Base-by-base conservation (phyloP, 2,888 invertebrate genomes). In the Eupithecia insigniata region DNA sequence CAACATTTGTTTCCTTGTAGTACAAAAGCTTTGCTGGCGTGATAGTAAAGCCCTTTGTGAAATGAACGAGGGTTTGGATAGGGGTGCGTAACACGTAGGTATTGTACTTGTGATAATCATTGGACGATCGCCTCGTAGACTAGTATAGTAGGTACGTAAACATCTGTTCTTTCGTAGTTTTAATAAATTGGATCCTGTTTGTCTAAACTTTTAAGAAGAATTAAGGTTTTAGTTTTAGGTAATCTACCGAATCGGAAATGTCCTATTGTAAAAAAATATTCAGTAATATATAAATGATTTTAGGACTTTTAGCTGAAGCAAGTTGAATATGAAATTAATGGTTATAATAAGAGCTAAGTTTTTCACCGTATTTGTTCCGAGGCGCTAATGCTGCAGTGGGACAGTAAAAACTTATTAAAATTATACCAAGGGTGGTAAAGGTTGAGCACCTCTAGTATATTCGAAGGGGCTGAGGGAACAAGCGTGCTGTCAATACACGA, bases 401-500 rank as follows among this genome's bases (percentile, higher is more conserved):
- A 1, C 10, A 22, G 22, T 22, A 51, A 22, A n/a, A 51, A 2
- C 22, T 51, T 3, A 0, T 51, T 10, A 51, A 14, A 18, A 67
- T n/a, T n/a, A n/a, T 68, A 51, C 22, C 32, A 26, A 67, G 64
- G 64, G 67, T 51, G 60, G 65, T 64, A 66, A 76, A 76, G 79
- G 80, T 84, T 84, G 79, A 79, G 76, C 64, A 80, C 71, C 83
- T 70, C 76, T 80, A 78, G 28, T 30, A 70, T 66, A 71, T 74
- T 74, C 75, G 66, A 69, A 79, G 81, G 80, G 80, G 80, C 75
- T 74, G 75, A 74, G 74, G 81, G 82, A 79, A 79, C 81, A 77
- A 72, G 77, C 75, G 70, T 70, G 78, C 72, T 79, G 82, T 81
- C 83, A 79, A 79, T 82, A 83, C 79, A 75, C 67, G 71, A 67